Base-by-base conservation (phyloP, 2,888 invertebrate species). In the Hylaea fasciaria region DNA sequence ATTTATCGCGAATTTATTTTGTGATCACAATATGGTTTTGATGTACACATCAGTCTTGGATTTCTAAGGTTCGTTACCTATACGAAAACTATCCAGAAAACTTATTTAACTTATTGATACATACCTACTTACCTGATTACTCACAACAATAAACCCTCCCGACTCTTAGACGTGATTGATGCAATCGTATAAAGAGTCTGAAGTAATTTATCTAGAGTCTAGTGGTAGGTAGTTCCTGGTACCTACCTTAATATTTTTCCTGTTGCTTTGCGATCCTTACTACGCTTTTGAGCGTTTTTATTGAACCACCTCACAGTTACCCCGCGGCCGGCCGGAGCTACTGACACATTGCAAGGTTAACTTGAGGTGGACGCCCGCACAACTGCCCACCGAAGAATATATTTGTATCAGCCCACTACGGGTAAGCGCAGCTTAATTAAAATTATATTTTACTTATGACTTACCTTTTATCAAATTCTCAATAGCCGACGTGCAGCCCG, bases 311-410 rank as follows among this genome's bases (percentile, higher is more conserved):
- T 11, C 51, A 88, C 87, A 85, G 88, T 88, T 90, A 89, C 85
- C 80, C 87, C 80, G 75, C 77, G 76, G 17, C 16, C 77, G 75
- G 9, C 12, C 78, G 80, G 83, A 86, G 89, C 84, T 86, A 88
- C 85, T 89, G 89, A 88, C 89, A 87, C 87, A 87, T 83, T 81
- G 85, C 90, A 91, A 91, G 89, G 89, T 82, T 87, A 86, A 77
- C 76, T 66, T 73, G 83, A 84, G 89, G 87, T 89, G 74, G 87
- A 87, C 80, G 88, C 78, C 88, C 89, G 84, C 79, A 70, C 77
- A 76, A 80, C 77, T 78, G 73, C 71, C 78, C 70, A 47, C 46
- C 22, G 5, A 22, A 22, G 22, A 22, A 22, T 22, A 22, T 22
- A 22, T 22, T 22, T 22, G 22, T 22, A 22, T 22, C 22, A 22